Evolutionary conservation across 2,797 vertebrate genomes (phyloP).

Genomic region (Gadopsis bispinosus): DNA sequence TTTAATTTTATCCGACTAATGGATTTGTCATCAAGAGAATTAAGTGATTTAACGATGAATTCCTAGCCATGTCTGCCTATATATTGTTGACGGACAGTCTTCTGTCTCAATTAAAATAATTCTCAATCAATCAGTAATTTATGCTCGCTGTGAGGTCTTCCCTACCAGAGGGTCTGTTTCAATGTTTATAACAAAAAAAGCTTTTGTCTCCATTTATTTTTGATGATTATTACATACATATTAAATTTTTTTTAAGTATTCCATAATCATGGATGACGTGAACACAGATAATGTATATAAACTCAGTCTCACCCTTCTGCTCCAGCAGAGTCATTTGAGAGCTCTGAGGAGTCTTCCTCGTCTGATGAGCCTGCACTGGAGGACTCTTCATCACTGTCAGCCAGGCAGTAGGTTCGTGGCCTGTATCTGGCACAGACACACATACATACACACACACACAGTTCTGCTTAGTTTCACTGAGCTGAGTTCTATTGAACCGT

Average conservation of each 20-base stretch:
- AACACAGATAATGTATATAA: not conserved
- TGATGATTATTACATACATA: not conserved
- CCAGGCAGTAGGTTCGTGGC: constrained; percentile 78
- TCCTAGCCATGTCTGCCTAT: not conserved
- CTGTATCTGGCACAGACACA: constrained; percentile 61
- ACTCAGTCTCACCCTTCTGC: constrained; percentile 89
- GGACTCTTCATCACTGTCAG: constrained; percentile 91
- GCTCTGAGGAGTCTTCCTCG: constrained; percentile 91
- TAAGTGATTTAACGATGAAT: not conserved
- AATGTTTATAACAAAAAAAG: not conserved
- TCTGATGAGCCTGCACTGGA: constrained; percentile 97
- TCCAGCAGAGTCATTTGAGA: constrained; percentile 86
- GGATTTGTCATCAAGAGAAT: not conserved
- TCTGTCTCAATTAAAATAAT: not conserved
- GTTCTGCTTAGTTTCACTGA: not conserved
- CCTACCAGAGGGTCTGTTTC: not conserved
- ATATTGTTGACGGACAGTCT: not conserved
- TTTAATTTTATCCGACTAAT: not conserved
- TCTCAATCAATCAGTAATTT: not conserved
- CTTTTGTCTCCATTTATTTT: too few relatives aligned
- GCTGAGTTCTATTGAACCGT: not conserved
- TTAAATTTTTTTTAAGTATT: not conserved
- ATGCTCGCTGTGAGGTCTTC: not conserved
- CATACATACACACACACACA: not conserved
- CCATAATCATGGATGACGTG: not conserved